Conservation (phyloP, 2,113 vertebrate genomes). For the Cephalophus harveyi region DNA sequence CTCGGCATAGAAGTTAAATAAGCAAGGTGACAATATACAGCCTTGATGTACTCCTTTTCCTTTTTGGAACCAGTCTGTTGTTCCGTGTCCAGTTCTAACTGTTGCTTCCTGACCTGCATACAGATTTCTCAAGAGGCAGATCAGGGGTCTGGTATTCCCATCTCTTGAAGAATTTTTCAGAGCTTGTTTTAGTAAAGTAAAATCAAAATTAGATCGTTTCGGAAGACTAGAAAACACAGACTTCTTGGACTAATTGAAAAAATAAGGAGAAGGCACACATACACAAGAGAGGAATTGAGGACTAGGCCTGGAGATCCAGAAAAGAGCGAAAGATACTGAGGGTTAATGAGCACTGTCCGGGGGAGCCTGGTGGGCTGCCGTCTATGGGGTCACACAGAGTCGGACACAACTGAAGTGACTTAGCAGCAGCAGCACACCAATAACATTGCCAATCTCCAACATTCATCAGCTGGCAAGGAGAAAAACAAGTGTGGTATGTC, state of each 20-base stretch:
- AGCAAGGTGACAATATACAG: not conserved
- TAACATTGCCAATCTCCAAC: not conserved
- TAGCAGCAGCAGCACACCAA: not conserved
- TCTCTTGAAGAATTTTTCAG: not conserved
- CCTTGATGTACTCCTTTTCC: rapidly evolving
- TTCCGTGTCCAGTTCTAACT: not conserved
- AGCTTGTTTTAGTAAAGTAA: not conserved
- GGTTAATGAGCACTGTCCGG: not conserved
- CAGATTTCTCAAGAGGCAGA: not conserved
- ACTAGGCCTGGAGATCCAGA: not conserved
- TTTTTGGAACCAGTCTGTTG: not conserved
- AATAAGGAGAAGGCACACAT: not conserved
- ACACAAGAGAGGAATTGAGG: not conserved
- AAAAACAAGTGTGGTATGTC: not conserved
- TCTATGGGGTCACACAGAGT: too few relatives aligned
- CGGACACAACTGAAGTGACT: too few relatives aligned
- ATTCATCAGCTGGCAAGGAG: not conserved
- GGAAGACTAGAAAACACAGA: not conserved
- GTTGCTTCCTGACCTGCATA: not conserved
- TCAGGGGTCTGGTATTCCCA: not conserved
- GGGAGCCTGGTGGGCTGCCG: too few relatives aligned
- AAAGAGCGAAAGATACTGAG: not conserved
- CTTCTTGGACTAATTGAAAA: not conserved
- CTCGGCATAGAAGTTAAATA: not conserved
- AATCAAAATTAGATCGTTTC: not conserved